phyloP scores from a whole-genome alignment of 2,888 invertebrate genomes.

The Ptilodon capucinus region DNA sequence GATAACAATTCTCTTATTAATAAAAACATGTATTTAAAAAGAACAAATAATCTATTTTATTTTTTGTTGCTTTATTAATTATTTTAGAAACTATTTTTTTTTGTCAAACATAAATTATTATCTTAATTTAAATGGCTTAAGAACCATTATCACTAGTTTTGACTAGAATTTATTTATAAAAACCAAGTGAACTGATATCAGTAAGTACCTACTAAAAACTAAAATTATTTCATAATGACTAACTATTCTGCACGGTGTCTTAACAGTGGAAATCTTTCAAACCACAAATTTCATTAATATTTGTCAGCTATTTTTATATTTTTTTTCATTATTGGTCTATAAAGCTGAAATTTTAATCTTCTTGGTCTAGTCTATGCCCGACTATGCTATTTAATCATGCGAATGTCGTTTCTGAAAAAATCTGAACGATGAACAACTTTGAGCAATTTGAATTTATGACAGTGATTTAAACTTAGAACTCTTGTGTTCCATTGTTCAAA shows the following conservation, averaged over 20 bases:
- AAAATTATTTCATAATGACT: background rate
- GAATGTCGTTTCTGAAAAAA: constrained; percentile 6
- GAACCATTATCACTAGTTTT: no score
- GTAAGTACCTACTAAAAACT: constrained; percentile 1
- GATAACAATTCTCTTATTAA: no score
- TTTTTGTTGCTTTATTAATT: no score
- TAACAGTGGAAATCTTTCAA: constrained; percentile 9
- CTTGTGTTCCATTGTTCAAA: constrained; percentile 2
- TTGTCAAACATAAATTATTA: no score
- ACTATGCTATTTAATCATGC: constrained; percentile 12
- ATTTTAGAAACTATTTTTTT: no score
- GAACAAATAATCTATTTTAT: no score
- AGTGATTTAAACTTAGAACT: constrained; percentile 1
- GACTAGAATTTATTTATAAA: no score
- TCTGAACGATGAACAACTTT: constrained; percentile 21
- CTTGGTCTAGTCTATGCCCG: constrained; percentile 26
- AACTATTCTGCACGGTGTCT: constrained; percentile 5
- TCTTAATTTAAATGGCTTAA: no score
- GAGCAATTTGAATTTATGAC: constrained; percentile 24
- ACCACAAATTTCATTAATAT: constrained; percentile 14
- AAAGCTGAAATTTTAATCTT: no score
- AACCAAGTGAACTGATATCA: no score
- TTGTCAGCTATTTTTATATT: constrained; percentile 13
- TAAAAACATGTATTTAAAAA: no score
- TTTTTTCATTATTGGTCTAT: constrained; percentile 20